Conservation (phyloP, 2,888 invertebrate species). For the Synergus umbraculus region DNA sequence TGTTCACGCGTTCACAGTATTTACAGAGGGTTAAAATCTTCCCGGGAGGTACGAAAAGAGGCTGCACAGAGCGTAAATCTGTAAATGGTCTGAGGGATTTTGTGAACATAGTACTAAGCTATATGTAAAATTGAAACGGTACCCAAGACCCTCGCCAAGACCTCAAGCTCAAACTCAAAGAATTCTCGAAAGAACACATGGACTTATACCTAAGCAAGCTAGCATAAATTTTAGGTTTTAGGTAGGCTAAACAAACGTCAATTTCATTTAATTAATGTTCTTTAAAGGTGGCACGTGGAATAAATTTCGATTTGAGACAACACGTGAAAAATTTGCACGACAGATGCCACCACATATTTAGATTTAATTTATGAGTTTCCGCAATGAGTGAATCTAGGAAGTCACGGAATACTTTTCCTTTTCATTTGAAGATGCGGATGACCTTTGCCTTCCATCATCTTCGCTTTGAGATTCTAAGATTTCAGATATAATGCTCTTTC, state of each 20-base stretch:
- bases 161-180: background rate
- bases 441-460: slow-evolving; percentile 4
- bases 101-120: background rate
- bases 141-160: background rate
- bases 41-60: background rate
- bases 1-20: background rate
- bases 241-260: background rate
- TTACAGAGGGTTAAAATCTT: background rate
- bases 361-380: background rate
- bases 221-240: background rate
- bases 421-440: slow-evolving; percentile 7
- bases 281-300: background rate
- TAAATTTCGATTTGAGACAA: background rate
- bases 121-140: background rate
- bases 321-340: background rate
- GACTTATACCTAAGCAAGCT: too few relatives aligned
- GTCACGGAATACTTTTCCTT: background rate
- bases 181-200: background rate
- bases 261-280: background rate
- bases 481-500: background rate
- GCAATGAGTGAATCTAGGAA: background rate
- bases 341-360: background rate
- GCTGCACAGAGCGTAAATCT: background rate
- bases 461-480: slow-evolving; percentile 3
- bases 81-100: background rate